Conservation (phyloP, 2,888 invertebrate species). For the Exephanes ischioxanthus region DNA sequence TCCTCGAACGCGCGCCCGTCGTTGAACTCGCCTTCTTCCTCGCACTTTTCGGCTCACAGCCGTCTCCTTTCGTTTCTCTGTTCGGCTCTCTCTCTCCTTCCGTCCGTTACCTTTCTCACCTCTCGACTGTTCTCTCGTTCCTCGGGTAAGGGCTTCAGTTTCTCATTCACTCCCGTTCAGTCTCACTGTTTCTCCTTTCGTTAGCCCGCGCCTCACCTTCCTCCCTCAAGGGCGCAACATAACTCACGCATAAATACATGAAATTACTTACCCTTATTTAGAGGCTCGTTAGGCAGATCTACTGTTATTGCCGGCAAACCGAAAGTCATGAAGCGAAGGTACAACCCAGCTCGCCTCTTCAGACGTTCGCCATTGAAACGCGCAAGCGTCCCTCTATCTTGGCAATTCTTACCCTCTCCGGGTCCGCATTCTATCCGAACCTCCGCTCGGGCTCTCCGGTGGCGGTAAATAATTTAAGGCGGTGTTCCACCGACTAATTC, state of each 20-base stretch:
- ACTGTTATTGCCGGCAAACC: slow-evolving; percentile 83
- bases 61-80: slow-evolving; percentile 34
- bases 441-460: neutral
- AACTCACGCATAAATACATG: slow-evolving; percentile 85
- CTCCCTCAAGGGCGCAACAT: slow-evolving; percentile 71
- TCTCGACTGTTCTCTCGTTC: slow-evolving; percentile 31
- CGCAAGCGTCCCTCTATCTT: slow-evolving; percentile 35
- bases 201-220: slow-evolving; percentile 28
- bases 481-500: slow-evolving; percentile 24
- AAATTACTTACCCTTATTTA: slow-evolving; percentile 85
- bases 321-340: slow-evolving; percentile 69
- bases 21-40: slow-evolving; percentile 40
- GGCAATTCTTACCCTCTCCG: slow-evolving; percentile 39
- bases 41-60: slow-evolving; percentile 20
- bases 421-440: slow-evolving; percentile 31
- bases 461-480: slow-evolving; percentile 27
- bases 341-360: slow-evolving; percentile 25
- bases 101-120: slow-evolving; percentile 26
- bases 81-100: neutral
- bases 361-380: slow-evolving; percentile 23
- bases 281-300: slow-evolving; percentile 84
- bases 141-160: slow-evolving; percentile 44
- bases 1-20: slow-evolving; percentile 50
- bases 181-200: slow-evolving; percentile 30
- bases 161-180: slow-evolving; percentile 44